These are phyloP conservation scores for Spialia ferax DNA, from an alignment of 2,888 invertebrate genomes.

Conservation along the genomic window DNA sequence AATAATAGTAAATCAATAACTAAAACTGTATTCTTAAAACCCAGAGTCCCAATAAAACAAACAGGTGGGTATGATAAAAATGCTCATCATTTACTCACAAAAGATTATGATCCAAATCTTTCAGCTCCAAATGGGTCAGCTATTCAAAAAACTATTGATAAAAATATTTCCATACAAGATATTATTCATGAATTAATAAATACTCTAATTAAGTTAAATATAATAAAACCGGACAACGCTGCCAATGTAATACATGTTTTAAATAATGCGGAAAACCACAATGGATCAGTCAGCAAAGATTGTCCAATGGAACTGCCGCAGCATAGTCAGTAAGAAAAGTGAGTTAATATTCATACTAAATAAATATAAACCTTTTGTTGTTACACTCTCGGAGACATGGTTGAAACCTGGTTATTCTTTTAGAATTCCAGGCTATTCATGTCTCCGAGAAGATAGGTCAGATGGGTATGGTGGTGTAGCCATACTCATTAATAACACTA, in stretches of 20 bases:
- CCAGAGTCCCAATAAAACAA: slow-evolving; percentile 3
- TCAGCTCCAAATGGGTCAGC: slow-evolving; percentile 16
- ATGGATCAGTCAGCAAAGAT: slow-evolving; percentile 12
- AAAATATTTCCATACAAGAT: background rate
- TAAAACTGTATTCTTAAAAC: slow-evolving; percentile 18
- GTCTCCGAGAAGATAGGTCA: slow-evolving; percentile 11
- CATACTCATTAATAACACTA: slow-evolving; percentile 2
- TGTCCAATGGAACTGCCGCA: slow-evolving; percentile 24
- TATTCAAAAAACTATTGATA: background rate
- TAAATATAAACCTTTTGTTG: slow-evolving; percentile 5
- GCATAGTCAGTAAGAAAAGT: slow-evolving; percentile 23
- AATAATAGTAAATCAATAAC: background rate
- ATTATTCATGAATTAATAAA: slow-evolving; percentile 5
- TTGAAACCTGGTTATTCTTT: background rate
- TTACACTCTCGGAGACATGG: slow-evolving; percentile 13
- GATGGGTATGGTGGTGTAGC: slow-evolving; percentile 18
- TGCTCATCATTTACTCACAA: slow-evolving; percentile 5
- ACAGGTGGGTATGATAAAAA: slow-evolving; percentile 12
- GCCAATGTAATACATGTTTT: slow-evolving; percentile 11
- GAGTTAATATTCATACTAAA: slow-evolving; percentile 16
- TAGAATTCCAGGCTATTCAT: background rate
- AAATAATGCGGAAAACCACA: slow-evolving; percentile 1
- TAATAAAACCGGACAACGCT: slow-evolving; percentile 31
- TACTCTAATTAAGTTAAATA: slow-evolving; percentile 10
- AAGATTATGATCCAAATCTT: slow-evolving; percentile 12